These are phyloP conservation scores for Drosophila mercatorum DNA, from an alignment of 2,888 invertebrate species.

Conservation along the genomic window DNA sequence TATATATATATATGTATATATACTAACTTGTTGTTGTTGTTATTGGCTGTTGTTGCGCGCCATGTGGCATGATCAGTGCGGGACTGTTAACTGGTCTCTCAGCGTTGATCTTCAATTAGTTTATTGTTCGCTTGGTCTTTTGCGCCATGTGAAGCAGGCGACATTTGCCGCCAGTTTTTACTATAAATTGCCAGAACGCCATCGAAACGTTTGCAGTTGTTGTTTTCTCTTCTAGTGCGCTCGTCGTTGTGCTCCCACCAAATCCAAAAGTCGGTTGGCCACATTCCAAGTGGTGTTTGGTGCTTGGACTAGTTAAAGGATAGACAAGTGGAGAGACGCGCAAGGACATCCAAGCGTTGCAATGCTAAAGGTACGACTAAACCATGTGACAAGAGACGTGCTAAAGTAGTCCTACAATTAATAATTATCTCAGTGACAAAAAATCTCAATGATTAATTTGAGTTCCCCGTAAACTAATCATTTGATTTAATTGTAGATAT, in stretches of 20 bases:
- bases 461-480: no score
- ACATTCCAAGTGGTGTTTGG: constrained; percentile 54
- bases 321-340: constrained; percentile 45
- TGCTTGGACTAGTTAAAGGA: constrained; percentile 37
- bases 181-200: constrained; percentile 69
- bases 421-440: not conserved
- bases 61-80: constrained; percentile 70
- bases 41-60: constrained; percentile 33
- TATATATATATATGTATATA: not conserved
- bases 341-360: constrained; percentile 37
- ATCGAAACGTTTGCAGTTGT: constrained; percentile 69
- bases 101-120: constrained; percentile 74
- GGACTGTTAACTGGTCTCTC: constrained; percentile 36
- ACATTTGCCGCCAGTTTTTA: constrained; percentile 76
- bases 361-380: constrained; percentile 77
- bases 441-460: no score
- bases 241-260: constrained; percentile 41
- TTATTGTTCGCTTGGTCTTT: constrained; percentile 71
- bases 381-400: not conserved
- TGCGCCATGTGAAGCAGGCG: constrained; percentile 81
- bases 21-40: constrained; percentile 1
- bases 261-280: constrained; percentile 42
- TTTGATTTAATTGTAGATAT: constrained; percentile 54
- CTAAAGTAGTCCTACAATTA: not conserved
- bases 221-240: constrained; percentile 57